Evolutionary conservation across 2,797 vertebrate genomes (phyloP), one percentile per base, ranked within the genome.

Genomic region (Cheirogaleus major): DNA sequence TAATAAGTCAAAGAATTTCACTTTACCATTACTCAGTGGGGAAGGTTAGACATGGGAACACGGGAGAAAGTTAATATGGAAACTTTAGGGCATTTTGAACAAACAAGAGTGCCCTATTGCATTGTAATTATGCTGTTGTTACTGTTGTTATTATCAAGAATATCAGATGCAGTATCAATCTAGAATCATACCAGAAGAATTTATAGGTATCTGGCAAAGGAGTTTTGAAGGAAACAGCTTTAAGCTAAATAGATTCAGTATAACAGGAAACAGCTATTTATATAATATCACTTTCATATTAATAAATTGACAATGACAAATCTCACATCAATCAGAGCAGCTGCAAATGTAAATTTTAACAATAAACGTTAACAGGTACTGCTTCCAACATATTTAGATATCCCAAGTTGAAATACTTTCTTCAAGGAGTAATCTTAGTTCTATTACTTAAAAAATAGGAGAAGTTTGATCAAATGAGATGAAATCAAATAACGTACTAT

Each of bases 181-280:
- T 85, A 52, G 35, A 80, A 38, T 59, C 23, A 88, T 2, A 55
- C 38, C 15, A 72, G 50, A 55, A 78, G n/a, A 32, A 76, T 78
- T 91, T 93, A 18, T 5, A 80, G 65, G 50, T 59, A 45, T n/a
- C 50, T 73, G 22, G 89, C 80, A 90, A 63, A 93, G 43, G 55
- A 94, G 59, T 61, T 91, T 87, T 81, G 69, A 90, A 81, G 61
- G 52, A 88, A 96, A 84, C 4, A 84, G 35, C 52, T 96, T 97
- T 80, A 81, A 88, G 65, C 13, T 95, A 84, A 90, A 86, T 75
- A 73, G 55, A 45, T 45, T 93, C 20, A 18, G 41, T n/a, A 87
- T 5, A 79, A 76, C 11, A 67, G 75, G 86, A 88, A 91, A 75
- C 5, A 85, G 10, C 48, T 89, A 30, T 91, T 92, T 43, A 13